These are phyloP conservation scores for Menura novaehollandiae DNA, from an alignment of 2,113 vertebrate genomes.

Conservation along the genomic window DNA sequence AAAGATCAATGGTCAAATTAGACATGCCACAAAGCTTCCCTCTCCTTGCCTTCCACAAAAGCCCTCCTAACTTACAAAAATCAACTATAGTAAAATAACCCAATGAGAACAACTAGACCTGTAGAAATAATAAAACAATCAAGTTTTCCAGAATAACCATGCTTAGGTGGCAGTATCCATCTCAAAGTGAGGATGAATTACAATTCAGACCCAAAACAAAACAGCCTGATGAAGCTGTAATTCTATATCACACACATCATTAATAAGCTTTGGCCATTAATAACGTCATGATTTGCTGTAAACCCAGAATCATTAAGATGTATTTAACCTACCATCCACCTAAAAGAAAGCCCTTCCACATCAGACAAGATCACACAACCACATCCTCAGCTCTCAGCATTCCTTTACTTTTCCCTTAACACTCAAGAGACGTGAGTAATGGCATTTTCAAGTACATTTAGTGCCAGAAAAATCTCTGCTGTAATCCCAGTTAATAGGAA, in stretches of 20 bases:
- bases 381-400: neutral
- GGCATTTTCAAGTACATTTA: neutral
- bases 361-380: neutral
- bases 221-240: neutral
- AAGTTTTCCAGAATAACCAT: neutral
- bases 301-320: neutral
- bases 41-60: neutral
- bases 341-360: neutral
- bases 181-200: neutral
- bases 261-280: neutral
- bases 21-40: neutral
- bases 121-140: neutral
- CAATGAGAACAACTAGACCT: neutral
- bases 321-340: neutral
- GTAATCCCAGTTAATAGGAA: neutral
- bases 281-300: slow-evolving; percentile 13
- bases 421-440: neutral
- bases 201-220: neutral
- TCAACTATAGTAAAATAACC: neutral
- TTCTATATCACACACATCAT: neutral
- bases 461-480: neutral
- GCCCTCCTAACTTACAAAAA: neutral
- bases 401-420: neutral
- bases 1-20: neutral
- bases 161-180: neutral